Evolutionary conservation across 2,113 vertebrate species (phyloP).

Genomic region (Sturnus vulgaris): DNA sequence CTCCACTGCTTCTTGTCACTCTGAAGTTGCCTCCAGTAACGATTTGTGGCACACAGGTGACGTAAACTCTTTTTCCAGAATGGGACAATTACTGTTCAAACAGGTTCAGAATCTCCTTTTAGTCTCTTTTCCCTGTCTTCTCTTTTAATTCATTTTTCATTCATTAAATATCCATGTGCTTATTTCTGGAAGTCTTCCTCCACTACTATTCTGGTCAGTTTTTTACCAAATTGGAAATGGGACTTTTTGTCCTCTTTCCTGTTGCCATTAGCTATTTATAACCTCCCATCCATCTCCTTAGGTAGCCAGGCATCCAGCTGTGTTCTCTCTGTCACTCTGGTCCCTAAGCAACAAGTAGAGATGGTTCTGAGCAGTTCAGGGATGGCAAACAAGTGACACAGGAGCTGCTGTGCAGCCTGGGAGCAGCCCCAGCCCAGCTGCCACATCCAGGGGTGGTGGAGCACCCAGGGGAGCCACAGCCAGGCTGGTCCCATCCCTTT

Average conservation of each 20-base stretch:
- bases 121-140: neutral
- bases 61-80: neutral
- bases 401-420: neutral
- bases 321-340: constrained; percentile 8
- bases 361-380: neutral
- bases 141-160: neutral
- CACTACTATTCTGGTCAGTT: constrained; percentile 8
- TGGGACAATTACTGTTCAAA: neutral
- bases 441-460: neutral
- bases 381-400: neutral
- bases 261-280: constrained; percentile 39
- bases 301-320: constrained; percentile 32
- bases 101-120: neutral
- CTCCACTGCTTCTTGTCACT: neutral
- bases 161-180: neutral
- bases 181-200: constrained; percentile 39
- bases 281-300: constrained; percentile 15
- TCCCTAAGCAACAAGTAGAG: constrained; percentile 32
- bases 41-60: neutral
- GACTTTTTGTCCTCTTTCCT: constrained; percentile 38
- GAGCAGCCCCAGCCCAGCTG: neutral
- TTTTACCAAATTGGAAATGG: neutral
- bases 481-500: neutral
- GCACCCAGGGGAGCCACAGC: neutral
- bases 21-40: neutral